Percentiles rank a stretch among this genome's conserved stretches.
Conservation (phyloP, 2,113 vertebrate genomes). For the Sakesphorus luctuosus region DNA sequence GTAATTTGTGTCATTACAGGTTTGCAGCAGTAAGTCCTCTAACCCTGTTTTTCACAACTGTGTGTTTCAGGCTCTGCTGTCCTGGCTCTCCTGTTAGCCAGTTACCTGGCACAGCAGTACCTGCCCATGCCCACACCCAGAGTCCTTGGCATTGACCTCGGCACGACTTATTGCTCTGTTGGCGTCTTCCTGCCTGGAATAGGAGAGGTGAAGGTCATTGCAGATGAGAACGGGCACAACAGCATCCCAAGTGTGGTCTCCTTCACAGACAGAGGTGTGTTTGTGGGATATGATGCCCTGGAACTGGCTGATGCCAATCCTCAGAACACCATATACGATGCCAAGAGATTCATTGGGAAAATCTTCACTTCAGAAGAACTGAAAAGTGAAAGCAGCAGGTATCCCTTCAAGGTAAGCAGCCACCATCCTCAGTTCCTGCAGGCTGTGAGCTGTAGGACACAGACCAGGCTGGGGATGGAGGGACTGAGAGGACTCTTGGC, state of each 20-base stretch:
- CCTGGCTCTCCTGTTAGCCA: conserved; percentile 89
- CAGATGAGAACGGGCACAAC: conserved; percentile 83
- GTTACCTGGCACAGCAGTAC: conserved; percentile 95
- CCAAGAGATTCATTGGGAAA: conserved; percentile 97
- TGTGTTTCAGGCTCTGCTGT: conserved; percentile 87
- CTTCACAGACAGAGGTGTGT: conserved; percentile 80
- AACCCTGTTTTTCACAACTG: not conserved
- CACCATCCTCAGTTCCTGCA: not conserved
- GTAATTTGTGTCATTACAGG: not conserved
- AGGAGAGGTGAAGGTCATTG: conserved; percentile 89
- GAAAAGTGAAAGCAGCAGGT: conserved; percentile 85
- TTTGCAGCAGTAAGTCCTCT: not conserved
- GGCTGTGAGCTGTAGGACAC: too few species aligned
- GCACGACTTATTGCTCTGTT: conserved; percentile 96
- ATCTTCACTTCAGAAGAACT: conserved; percentile 83
- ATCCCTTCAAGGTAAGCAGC: conserved; percentile 91
- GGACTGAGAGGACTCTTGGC: too few species aligned
- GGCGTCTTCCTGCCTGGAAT: conserved; percentile 92
- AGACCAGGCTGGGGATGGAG: not conserved
- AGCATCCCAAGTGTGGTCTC: conserved; percentile 95
- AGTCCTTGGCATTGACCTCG: conserved; percentile 93
- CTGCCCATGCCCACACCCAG: conserved; percentile 90
- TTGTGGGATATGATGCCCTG: conserved; percentile 86
- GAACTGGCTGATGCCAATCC: conserved; percentile 88
- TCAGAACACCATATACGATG: conserved; percentile 95